Percentiles rank a stretch among this genome's conserved stretches.
These are phyloP conservation scores for Larimichthys crocea DNA, from an alignment of 2,113 vertebrate genomes.

Conservation along the genomic window DNA sequence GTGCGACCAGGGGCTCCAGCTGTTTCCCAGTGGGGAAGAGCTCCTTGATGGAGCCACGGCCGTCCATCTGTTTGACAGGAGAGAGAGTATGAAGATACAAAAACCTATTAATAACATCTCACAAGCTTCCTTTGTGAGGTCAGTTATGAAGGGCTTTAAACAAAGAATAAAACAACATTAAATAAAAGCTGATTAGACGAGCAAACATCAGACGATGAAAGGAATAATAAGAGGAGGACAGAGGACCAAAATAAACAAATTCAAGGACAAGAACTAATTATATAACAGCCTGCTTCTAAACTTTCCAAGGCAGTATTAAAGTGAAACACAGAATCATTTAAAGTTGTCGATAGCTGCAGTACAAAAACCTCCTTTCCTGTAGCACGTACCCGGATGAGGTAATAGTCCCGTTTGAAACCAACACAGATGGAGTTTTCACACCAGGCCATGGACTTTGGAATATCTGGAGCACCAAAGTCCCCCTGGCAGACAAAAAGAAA, in stretches of 20 bases:
- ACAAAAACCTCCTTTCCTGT: neutral
- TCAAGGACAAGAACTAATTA: conserved; percentile 15
- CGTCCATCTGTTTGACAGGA: conserved; percentile 90
- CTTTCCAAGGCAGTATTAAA: neutral
- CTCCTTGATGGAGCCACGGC: conserved; percentile 96
- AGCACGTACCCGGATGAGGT: conserved; percentile 91
- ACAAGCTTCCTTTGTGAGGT: neutral
- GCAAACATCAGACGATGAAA: neutral
- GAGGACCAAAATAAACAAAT: conserved; percentile 21
- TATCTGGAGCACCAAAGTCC: conserved; percentile 94
- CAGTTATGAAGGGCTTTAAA: conserved; percentile 2
- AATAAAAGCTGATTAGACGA: neutral
- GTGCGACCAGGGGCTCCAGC: conserved; percentile 94
- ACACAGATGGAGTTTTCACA: conserved; percentile 98
- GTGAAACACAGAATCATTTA: neutral
- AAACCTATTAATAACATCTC: neutral
- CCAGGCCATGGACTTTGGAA: conserved; percentile 99
- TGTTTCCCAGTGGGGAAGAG: conserved; percentile 99
- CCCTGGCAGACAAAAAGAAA: conserved; percentile 81
- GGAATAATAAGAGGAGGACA: neutral
- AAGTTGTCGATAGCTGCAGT: neutral
- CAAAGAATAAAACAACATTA: neutral
- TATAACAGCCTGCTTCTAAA: neutral
- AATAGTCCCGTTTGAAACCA: conserved; percentile 98
- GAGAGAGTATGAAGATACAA: neutral